These are phyloP conservation scores for Prionace glauca DNA, from an alignment of 2,797 vertebrate genomes.

Conservation along the genomic window DNA sequence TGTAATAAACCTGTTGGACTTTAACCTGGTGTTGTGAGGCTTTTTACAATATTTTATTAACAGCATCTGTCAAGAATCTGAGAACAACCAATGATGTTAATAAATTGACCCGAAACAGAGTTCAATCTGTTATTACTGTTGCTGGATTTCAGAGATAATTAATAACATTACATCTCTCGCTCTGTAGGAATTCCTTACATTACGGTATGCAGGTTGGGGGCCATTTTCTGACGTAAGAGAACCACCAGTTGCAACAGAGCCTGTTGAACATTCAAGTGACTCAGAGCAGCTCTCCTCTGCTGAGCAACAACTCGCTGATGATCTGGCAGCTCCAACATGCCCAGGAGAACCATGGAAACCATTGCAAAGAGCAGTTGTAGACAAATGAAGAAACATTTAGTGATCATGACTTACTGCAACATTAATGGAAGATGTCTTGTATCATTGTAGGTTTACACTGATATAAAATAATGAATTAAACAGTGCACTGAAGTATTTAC, in stretches of 20 bases:
- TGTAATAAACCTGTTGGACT: too few relatives aligned
- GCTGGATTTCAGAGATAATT: slow-evolving; percentile 7
- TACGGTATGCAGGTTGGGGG: not conserved
- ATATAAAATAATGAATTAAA: not conserved
- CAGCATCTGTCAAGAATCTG: not conserved
- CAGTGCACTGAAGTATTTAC: not conserved
- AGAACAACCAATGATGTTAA: not conserved
- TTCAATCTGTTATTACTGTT: not conserved
- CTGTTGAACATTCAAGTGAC: not conserved
- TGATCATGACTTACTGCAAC: not conserved
- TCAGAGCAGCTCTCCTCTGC: too few relatives aligned
- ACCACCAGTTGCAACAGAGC: not conserved
- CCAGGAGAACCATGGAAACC: slow-evolving; percentile 16
- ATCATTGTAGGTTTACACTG: not conserved
- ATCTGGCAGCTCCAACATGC: not conserved
- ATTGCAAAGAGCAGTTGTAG: too few relatives aligned
- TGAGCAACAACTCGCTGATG: too few relatives aligned
- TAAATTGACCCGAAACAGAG: not conserved
- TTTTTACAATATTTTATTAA: not conserved
- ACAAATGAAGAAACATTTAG: not conserved
- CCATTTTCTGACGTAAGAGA: not conserved
- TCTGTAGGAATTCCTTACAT: rapidly evolving
- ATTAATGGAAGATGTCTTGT: not conserved
- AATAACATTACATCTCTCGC: not conserved
- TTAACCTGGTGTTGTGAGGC: too few relatives aligned